Conservation (phyloP, 30 jellyfish, hydroid and myxozoan species). For the Aurelia aurita complex sp. Pacific region DNA sequence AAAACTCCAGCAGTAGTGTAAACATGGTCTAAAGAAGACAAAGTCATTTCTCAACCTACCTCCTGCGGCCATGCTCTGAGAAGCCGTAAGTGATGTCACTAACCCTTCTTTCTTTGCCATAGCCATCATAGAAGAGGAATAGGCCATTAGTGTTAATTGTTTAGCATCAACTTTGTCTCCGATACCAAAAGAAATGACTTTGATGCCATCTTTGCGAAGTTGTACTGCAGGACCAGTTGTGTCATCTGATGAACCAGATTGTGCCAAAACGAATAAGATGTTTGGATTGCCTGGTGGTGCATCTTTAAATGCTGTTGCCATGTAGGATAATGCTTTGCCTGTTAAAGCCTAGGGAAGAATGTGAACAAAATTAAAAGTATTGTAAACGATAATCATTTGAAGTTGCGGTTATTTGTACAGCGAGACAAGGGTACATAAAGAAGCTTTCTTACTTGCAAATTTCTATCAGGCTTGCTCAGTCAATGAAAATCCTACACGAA, state of each 20-base stretch:
- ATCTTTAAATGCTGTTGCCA: slow-evolving; percentile 77
- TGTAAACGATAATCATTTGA: too few relatives aligned
- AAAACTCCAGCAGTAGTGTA: too few relatives aligned
- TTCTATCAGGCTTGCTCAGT: too few relatives aligned
- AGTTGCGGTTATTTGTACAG: too few relatives aligned
- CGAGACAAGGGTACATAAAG: too few relatives aligned
- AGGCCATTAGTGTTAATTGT: slow-evolving; percentile 71
- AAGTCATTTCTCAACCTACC: slow-evolving; percentile 35
- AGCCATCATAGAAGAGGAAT: slow-evolving; percentile 71
- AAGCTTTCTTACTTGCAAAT: too few relatives aligned
- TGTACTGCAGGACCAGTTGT: slow-evolving; percentile 72
- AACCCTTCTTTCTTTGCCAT: slow-evolving; percentile 69
- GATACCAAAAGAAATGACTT: slow-evolving; percentile 79
- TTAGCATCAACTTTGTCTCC: slow-evolving; percentile 84
- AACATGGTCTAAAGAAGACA: too few relatives aligned
- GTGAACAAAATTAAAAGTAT: too few relatives aligned
- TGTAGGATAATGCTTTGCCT: slow-evolving; percentile 66
- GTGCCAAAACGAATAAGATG: slow-evolving; percentile 75
- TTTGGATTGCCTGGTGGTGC: slow-evolving; percentile 99
- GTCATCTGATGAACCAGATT: slow-evolving; percentile 87
- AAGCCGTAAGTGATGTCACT: slow-evolving; percentile 52
- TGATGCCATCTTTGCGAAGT: slow-evolving; percentile 89
- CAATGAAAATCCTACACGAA: too few relatives aligned
- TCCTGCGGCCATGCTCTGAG: slow-evolving; percentile 76
- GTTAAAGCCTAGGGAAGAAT: slow-evolving; percentile 53